Percentiles rank a stretch among this genome's conserved stretches.
Evolutionary conservation across 2,888 invertebrate species (phyloP).

Genomic region (Lacanobia wlatinum): DNA sequence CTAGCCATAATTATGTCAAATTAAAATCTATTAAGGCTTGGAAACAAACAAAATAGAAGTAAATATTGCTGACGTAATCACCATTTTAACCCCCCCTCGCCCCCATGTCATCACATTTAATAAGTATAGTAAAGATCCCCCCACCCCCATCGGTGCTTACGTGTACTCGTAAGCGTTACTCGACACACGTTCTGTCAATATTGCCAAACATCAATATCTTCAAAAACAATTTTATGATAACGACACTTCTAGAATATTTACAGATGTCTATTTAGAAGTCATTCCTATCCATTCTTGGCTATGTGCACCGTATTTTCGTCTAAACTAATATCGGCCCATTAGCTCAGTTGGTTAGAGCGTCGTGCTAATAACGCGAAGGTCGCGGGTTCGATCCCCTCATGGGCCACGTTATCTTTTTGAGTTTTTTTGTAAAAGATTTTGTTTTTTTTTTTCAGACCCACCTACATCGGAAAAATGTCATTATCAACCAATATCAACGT

Average conservation of each 20-base stretch:
- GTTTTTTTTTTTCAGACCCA: conserved; percentile 82
- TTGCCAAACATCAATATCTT: too few relatives aligned
- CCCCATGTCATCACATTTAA: too few relatives aligned
- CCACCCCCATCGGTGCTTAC: too few relatives aligned
- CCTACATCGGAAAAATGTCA: conserved; percentile 87
- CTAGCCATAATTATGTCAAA: too few relatives aligned
- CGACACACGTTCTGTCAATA: too few relatives aligned
- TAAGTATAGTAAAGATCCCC: too few relatives aligned
- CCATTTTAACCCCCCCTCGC: too few relatives aligned
- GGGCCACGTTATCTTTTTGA: conserved; percentile 88
- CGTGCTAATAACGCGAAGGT: conserved; percentile 95
- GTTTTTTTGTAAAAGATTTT: conserved; percentile 18
- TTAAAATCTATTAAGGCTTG: too few relatives aligned
- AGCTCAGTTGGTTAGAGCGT: conserved; percentile 95
- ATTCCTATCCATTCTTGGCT: not conserved
- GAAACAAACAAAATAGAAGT: too few relatives aligned
- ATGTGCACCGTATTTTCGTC: conserved; percentile 1
- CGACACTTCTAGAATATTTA: not conserved
- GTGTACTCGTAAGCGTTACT: not conserved
- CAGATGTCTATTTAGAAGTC: too few relatives aligned
- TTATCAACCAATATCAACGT: conserved; percentile 88
- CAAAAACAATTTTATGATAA: not conserved
- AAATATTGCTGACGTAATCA: too few relatives aligned
- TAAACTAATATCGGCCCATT: conserved; percentile 88
- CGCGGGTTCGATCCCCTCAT: conserved; percentile 94